Base-by-base conservation (phyloP, 2,113 vertebrate genomes). In the Poeciliopsis turrubarensis region DNA sequence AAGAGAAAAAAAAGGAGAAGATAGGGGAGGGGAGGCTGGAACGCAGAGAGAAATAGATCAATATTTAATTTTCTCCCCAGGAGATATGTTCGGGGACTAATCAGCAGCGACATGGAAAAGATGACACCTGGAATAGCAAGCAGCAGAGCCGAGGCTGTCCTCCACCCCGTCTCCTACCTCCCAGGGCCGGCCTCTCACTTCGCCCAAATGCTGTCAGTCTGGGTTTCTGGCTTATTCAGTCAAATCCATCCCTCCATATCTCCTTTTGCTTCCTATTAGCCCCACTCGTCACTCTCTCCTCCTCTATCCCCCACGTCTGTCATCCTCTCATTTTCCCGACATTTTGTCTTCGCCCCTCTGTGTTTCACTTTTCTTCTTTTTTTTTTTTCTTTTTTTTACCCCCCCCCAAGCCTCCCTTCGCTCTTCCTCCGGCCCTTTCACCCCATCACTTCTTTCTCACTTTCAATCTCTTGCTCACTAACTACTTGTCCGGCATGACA, bases 31-130 rank as follows among this genome's bases (percentile, higher is more conserved):
- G 44, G 72, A 11, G 34, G 65, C 70, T 68, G 77, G 85, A 90
- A 81, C 47, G 75, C 75, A 79, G 86, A 89, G 90, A 91, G 92
- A 93, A 92, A 92, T 92, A 92, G 91, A 95, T 95, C 94, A 94
- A 95, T 95, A 93, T 94, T 94, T 94, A 92, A 95, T 95, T 95
- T 94, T 93, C 93, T 93, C 82, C 84, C 86, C 89, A 89, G 90
- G 89, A 94, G 90, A 94, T 91, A 90, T 93, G 93, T 92, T 91
- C 89, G 81, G 80, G 76, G 75, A 87, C 92, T 94, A 95, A 95
- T 94, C 93, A 91, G 87, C 82, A 80, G 86, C 54, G 72, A 92
- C 86, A 54, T 85, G 86, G 79, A 83, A 90, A 92, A 92, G 92
- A 94, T 93, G 92, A 94, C 92, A 93, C 88, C 86, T 89, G 90